phyloP scores from a whole-genome alignment of 2,797 vertebrate genomes.

The Sorex maritimensis region DNA sequence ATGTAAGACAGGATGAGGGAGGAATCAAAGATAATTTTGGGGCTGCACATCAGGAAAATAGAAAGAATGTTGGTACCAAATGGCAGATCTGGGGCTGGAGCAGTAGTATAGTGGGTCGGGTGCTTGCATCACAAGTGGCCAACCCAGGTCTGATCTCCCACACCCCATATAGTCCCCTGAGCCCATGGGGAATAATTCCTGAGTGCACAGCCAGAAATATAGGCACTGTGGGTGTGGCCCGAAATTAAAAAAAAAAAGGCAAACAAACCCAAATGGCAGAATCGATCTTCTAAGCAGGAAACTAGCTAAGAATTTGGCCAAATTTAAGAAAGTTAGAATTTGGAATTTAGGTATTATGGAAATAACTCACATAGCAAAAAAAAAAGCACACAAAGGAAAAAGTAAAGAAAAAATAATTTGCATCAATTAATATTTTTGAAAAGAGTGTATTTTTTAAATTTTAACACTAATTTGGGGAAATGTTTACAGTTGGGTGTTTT shows the following conservation, averaged over 20 bases:
- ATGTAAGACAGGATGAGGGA: background rate
- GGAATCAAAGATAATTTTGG: background rate
- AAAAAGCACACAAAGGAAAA: background rate
- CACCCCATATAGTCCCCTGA: too few species aligned
- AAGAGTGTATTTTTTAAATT: constrained; percentile 3
- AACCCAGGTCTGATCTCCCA: too few species aligned
- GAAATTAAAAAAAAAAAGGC: too few species aligned
- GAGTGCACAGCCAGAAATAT: too few species aligned
- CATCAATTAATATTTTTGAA: background rate
- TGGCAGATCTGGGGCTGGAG: background rate
- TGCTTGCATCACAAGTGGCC: too few species aligned
- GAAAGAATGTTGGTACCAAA: background rate
- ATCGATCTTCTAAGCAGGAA: background rate
- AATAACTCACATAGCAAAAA: constrained; percentile 33
- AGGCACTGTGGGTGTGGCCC: too few species aligned
- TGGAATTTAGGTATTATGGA: background rate
- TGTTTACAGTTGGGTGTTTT: background rate
- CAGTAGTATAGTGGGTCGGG: too few species aligned
- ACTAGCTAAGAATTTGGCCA: constrained; percentile 9
- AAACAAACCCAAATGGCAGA: too few species aligned
- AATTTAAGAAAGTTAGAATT: background rate
- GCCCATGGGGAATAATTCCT: too few species aligned
- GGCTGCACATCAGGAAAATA: background rate
- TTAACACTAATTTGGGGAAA: constrained; percentile 10
- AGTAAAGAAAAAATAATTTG: constrained; percentile 34